Evolutionary conservation across 2,888 invertebrate species (phyloP).

Genomic region (Nysson spinosus): DNA sequence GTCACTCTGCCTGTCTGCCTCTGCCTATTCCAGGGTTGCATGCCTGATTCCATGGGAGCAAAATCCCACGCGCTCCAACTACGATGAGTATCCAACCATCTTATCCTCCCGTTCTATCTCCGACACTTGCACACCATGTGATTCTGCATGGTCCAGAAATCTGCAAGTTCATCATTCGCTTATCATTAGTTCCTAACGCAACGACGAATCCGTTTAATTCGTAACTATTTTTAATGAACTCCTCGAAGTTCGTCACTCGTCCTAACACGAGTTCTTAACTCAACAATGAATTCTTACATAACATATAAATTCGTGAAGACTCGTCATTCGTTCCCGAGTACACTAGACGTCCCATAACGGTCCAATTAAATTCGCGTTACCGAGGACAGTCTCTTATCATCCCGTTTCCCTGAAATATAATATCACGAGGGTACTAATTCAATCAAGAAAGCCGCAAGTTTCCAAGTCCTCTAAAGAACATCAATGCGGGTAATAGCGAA

Average conservation of each 20-base stretch:
- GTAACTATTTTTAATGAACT: too few species aligned
- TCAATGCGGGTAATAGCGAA: conserved; percentile 33
- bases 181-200: too few species aligned
- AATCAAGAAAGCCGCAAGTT: conserved; percentile 14
- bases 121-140: too few species aligned
- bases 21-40: conserved; percentile 47
- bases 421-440: conserved; percentile 26
- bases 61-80: conserved; percentile 48
- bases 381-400: not conserved
- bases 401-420: conserved; percentile 9
- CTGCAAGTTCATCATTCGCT: too few species aligned
- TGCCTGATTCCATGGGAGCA: conserved; percentile 57
- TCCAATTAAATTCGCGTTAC: conserved; percentile 23
- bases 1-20: conserved; percentile 61
- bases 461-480: conserved; percentile 9
- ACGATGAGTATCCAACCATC: conserved; percentile 47
- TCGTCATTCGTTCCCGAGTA: too few species aligned
- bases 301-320: too few species aligned
- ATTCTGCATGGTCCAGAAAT: too few species aligned
- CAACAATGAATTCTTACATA: too few species aligned
- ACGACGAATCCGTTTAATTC: too few species aligned
- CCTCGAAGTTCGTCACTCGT: too few species aligned
- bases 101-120: conserved; percentile 34
- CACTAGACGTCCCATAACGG: too few species aligned
- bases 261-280: too few species aligned